Percentiles rank a stretch among this genome's conserved stretches.
These are phyloP conservation scores for Trachymyrmex cornetzi DNA, from an alignment of 1,140 invertebrate species.

Conservation along the genomic window DNA sequence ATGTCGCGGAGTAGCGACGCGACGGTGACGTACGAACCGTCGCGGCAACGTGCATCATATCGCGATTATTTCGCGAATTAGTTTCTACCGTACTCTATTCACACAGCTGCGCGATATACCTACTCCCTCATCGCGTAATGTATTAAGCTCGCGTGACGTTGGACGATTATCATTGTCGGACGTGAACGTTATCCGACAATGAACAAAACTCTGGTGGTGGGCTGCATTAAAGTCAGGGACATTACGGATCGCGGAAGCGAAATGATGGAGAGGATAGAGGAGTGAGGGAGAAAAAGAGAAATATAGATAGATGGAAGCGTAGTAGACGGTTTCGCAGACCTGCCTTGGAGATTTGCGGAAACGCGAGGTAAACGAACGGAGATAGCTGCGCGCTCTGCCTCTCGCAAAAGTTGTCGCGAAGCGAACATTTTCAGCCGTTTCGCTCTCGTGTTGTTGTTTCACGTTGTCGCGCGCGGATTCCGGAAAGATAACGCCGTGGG, in stretches of 20 bases:
- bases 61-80: background rate
- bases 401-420: slow-evolving; percentile 67
- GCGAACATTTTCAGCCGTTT: slow-evolving; percentile 68
- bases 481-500: slow-evolving; percentile 63
- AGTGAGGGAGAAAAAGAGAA: background rate
- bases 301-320: slow-evolving; percentile 13
- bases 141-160: slow-evolving; percentile 49
- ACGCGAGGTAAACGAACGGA: slow-evolving; percentile 72
- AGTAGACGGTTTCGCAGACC: slow-evolving; percentile 65
- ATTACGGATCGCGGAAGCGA: slow-evolving; percentile 71
- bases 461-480: slow-evolving; percentile 31
- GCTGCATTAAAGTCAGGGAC: slow-evolving; percentile 67
- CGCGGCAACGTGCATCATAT: background rate
- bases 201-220: slow-evolving; percentile 39
- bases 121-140: slow-evolving; percentile 33
- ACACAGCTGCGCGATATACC: slow-evolving; percentile 15
- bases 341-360: slow-evolving; percentile 62
- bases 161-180: slow-evolving; percentile 51
- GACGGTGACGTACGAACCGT: too few species aligned
- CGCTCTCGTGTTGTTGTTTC: slow-evolving; percentile 34
- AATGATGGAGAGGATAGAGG: slow-evolving; percentile 37
- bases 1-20: background rate
- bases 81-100: slow-evolving; percentile 32
- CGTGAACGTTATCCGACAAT: slow-evolving; percentile 64
- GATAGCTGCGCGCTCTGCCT: slow-evolving; percentile 60